Conservation (phyloP, 2,113 vertebrate species). For the Crotalus helleri region DNA sequence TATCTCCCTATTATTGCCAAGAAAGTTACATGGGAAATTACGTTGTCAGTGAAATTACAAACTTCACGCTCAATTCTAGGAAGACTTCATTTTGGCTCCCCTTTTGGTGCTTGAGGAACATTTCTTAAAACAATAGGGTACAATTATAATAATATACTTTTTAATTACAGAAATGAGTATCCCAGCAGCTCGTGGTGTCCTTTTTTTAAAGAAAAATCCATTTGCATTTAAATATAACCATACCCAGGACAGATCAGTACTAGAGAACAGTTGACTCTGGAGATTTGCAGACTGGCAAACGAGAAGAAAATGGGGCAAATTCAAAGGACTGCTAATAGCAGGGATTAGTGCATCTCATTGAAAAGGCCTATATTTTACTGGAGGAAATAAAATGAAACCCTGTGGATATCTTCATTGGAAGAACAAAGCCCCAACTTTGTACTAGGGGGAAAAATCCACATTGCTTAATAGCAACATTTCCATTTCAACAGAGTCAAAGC, state of each 20-base stretch:
- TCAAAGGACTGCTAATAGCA: constrained; percentile 6
- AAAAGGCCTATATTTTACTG: constrained; percentile 5
- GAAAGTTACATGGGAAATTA: background rate
- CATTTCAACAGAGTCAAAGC: background rate
- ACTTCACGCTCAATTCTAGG: background rate
- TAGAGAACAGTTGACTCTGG: background rate
- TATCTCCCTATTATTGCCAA: background rate
- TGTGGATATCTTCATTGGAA: background rate
- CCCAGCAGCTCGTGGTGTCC: background rate
- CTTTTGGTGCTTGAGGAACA: background rate
- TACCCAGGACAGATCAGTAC: background rate
- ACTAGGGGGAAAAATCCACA: too few species aligned
- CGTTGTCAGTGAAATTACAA: background rate
- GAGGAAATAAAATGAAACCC: constrained; percentile 7
- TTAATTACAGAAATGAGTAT: background rate
- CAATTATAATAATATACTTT: background rate
- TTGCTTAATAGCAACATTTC: background rate
- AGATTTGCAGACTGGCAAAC: background rate
- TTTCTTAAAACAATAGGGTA: background rate
- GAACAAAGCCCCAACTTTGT: constrained; percentile 10
- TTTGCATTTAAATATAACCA: background rate
- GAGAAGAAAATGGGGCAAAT: background rate
- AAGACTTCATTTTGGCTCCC: background rate
- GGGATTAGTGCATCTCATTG: constrained; percentile 16
- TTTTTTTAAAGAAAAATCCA: background rate